phyloP scores from a whole-genome alignment of 2,113 vertebrate genomes.

The Menidia beryllina region DNA sequence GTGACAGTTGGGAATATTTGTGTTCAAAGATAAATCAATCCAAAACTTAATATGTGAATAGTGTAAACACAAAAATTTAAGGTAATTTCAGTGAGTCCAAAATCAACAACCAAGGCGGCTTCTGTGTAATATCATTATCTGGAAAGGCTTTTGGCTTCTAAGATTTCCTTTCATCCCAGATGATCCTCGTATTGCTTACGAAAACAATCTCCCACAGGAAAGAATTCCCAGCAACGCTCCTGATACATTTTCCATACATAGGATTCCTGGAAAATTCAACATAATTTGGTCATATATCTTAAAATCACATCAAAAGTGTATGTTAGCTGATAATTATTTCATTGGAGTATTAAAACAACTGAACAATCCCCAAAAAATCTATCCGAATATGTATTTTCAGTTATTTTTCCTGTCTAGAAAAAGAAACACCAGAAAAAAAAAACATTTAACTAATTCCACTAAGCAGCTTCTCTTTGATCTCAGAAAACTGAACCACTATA shows the following conservation, averaged over 20 bases:
- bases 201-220: slow-evolving; percentile 85
- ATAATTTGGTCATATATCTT: slow-evolving; percentile 28
- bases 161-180: slow-evolving; percentile 69
- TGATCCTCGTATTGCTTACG: slow-evolving; percentile 84
- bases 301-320: slow-evolving; percentile 14
- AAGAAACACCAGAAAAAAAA: not conserved
- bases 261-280: slow-evolving; percentile 75
- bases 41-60: slow-evolving; percentile 25
- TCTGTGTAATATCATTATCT: slow-evolving; percentile 39
- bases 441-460: not conserved
- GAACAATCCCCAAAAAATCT: not conserved
- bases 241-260: slow-evolving; percentile 86
- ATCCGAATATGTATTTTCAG: not conserved
- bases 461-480: slow-evolving; percentile 3
- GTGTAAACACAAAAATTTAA: slow-evolving; percentile 27
- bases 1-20: slow-evolving; percentile 1
- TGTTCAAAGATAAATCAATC: not conserved
- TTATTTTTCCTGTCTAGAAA: not conserved
- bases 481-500: not conserved
- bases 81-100: slow-evolving; percentile 35
- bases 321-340: not conserved
- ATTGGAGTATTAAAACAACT: not conserved
- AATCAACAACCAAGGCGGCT: slow-evolving; percentile 23
- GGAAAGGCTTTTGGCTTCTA: slow-evolving; percentile 42
- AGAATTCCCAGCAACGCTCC: slow-evolving; percentile 85